Evolutionary conservation across 2,113 vertebrate species (phyloP).

Genomic region (Atlantisia rogersi): DNA sequence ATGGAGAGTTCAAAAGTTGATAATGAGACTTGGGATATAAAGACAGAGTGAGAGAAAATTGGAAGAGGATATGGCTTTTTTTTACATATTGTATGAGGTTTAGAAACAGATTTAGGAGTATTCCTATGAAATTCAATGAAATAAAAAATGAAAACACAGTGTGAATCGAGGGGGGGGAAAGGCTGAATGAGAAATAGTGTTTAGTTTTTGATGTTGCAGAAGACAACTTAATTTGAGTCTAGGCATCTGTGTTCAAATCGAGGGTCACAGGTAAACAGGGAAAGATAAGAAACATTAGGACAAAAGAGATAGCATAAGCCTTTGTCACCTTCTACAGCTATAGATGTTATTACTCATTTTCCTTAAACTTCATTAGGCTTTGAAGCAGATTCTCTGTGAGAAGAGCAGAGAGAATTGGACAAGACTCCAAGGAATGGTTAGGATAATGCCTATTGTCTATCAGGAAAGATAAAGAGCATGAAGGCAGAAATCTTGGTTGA

Average conservation of each 20-base stretch:
- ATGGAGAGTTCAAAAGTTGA: background rate
- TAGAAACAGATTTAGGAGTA: background rate
- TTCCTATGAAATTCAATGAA: background rate
- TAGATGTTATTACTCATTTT: background rate
- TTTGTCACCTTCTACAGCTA: background rate
- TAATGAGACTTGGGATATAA: background rate
- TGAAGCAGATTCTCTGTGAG: background rate
- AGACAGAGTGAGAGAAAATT: background rate
- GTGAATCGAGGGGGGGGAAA: background rate
- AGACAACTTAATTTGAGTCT: accelerated
- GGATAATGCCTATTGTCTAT: background rate
- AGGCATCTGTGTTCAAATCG: background rate
- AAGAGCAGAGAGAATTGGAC: background rate
- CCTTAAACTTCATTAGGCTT: background rate
- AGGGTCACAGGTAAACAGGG: background rate
- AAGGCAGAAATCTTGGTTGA: background rate
- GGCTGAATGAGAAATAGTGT: accelerated
- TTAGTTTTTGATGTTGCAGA: background rate
- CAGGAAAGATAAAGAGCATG: background rate
- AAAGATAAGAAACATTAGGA: background rate
- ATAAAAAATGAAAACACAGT: background rate
- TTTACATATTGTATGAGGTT: background rate
- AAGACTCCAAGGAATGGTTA: background rate
- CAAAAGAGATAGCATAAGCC: background rate
- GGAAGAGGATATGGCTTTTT: background rate